phyloP scores from a whole-genome alignment of 2,888 invertebrate species.

The Poecilus cupreus region DNA sequence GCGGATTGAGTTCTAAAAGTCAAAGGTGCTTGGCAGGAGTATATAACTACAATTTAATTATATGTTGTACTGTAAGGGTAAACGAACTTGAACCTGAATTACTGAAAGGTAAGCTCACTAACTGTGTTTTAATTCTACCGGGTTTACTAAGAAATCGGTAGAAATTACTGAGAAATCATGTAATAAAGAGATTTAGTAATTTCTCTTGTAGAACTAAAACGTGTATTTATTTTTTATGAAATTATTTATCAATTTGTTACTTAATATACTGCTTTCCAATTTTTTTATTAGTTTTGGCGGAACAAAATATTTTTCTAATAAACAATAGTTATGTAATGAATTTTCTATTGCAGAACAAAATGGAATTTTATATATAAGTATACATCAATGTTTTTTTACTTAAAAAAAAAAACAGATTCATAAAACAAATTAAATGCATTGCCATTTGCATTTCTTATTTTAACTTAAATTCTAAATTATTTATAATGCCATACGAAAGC shows the following conservation, averaged over 20 bases:
- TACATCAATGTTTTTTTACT: too few relatives aligned
- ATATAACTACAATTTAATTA: conserved; percentile 8
- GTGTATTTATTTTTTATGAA: background rate
- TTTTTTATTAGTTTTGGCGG: too few relatives aligned
- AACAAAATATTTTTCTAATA: too few relatives aligned
- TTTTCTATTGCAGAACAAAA: too few relatives aligned
- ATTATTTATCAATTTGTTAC: background rate
- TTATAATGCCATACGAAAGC: too few relatives aligned
- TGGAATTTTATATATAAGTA: too few relatives aligned
- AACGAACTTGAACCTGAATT: background rate
- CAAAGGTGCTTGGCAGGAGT: background rate
- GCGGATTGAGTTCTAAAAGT: background rate
- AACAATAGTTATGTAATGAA: too few relatives aligned
- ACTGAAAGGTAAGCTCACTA: background rate
- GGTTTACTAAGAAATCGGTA: background rate
- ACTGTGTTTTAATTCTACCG: background rate
- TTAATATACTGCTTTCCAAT: background rate
- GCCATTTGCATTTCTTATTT: too few relatives aligned
- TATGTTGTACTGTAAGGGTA: background rate
- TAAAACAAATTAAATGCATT: too few relatives aligned
- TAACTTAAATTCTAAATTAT: too few relatives aligned
- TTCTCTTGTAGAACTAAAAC: background rate
- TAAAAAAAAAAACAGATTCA: too few relatives aligned
- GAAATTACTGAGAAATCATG: background rate
- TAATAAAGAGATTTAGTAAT: background rate